These are phyloP conservation scores for Megaleporinus macrocephalus DNA, from an alignment of 2,113 vertebrate genomes.

Conservation along the genomic window DNA sequence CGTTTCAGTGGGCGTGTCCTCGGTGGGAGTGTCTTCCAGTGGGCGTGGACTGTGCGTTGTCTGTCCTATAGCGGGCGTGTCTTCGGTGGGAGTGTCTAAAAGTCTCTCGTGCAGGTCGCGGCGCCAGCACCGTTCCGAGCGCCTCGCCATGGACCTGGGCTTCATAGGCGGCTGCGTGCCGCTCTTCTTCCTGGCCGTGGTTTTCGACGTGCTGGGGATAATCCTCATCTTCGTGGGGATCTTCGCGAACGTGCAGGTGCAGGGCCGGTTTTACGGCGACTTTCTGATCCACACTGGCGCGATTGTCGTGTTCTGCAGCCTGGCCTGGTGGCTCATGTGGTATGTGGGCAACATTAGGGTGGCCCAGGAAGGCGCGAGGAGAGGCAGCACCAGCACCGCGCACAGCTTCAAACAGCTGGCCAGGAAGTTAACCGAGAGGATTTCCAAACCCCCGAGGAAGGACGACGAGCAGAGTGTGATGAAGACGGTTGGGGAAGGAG, in stretches of 20 bases:
- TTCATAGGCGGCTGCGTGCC: constrained; percentile 63
- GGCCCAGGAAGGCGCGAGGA: neutral
- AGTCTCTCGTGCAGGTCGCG: neutral
- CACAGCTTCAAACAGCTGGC: constrained; percentile 62
- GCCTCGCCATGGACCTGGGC: constrained; percentile 34
- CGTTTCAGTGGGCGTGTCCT: neutral
- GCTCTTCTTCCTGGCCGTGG: constrained; percentile 59
- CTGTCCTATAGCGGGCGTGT: neutral
- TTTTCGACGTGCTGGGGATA: constrained; percentile 64
- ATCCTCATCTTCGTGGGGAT: constrained; percentile 74
- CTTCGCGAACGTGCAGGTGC: constrained; percentile 65
- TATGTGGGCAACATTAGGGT: constrained; percentile 74
- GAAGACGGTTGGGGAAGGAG: neutral
- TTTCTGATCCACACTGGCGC: constrained; percentile 77
- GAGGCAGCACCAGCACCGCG: neutral
- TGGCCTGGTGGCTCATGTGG: constrained; percentile 77
- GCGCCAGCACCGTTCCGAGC: neutral
- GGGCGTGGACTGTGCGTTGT: neutral
- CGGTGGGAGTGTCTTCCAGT: neutral
- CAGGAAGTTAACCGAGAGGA: constrained; percentile 64
- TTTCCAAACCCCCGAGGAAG: constrained; percentile 54
- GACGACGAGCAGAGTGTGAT: neutral
- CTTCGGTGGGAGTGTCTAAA: neutral
- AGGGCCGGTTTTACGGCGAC: constrained; percentile 72
- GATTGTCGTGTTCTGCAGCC: constrained; percentile 70